These are phyloP conservation scores for Notothenia rossii DNA, from an alignment of 2,113 vertebrate species.

Conservation along the genomic window DNA sequence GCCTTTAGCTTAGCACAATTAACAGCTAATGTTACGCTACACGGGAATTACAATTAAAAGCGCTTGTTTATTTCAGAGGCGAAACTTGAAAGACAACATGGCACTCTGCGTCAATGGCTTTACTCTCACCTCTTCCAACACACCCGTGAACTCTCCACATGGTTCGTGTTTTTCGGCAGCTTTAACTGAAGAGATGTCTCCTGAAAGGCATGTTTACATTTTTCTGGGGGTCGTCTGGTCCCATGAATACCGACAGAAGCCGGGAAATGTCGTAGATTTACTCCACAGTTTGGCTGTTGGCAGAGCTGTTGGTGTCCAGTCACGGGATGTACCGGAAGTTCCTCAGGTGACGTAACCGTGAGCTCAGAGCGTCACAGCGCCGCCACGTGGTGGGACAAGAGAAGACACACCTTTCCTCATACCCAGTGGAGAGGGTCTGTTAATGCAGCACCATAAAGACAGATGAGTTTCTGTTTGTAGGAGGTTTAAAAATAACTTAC, in stretches of 20 bases:
- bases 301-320: background rate
- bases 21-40: background rate
- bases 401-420: background rate
- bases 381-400: background rate
- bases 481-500: too few species aligned
- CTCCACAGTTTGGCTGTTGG: background rate
- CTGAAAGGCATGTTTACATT: conserved; percentile 21
- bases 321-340: conserved; percentile 63
- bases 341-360: conserved; percentile 37
- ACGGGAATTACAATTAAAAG: background rate
- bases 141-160: conserved; percentile 85
- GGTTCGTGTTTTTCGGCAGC: conserved; percentile 2
- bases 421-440: too few species aligned
- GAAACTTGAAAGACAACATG: background rate
- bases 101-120: background rate
- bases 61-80: too few species aligned
- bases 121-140: conserved; percentile 79
- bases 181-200: background rate
- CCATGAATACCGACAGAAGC: rapidly evolving
- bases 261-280: rapidly evolving
- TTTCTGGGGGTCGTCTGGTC: background rate
- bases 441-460: too few species aligned
- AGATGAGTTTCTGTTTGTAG: too few species aligned
- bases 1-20: background rate
- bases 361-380: background rate